Evolutionary conservation across 1,140 invertebrate genomes (phyloP), one percentile per base, ranked within the genome.

Genomic region (Phymorhynchus buccinoides): DNA sequence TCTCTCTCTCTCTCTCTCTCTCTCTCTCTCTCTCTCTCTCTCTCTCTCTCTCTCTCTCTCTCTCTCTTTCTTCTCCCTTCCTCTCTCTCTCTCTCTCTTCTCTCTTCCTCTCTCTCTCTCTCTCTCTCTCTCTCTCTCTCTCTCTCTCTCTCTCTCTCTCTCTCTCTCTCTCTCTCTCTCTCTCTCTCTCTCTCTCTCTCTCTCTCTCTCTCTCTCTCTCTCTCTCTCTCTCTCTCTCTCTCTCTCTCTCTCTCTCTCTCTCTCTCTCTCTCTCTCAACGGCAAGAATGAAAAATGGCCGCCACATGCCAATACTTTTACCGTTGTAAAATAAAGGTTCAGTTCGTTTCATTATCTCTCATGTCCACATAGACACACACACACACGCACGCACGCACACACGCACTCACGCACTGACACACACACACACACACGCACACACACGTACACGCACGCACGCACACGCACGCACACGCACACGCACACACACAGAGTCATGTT

Each of bases 181-280:
- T 79, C 77, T 37, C 77, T 79, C 77, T 37, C 77, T 79, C 77
- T 77, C 77, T 37, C 77, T 37, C 77, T 12, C 30, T 79, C 39
- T 79, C 77, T 79, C 77, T 79, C 77, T 79, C 77, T 32, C 39
- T 12, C 39, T 79, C 77, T 7, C 39, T 42, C 77, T 12, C 35
- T 41, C 7, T 79, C 77, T 79, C 27, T 79, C 35, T 79, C 35
- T 79, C 77, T 79, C 35, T 79, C 35, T 79, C 77, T 79, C 35
- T 37, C 35, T 79, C 30, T 41, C 27, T 37, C 35, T 79, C 39
- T 79, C 35, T 37, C 35, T 79, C 35, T 79, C 35, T 37, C 35
- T 79, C 77, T 79, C 35, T 48, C 18, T 48, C 44, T 48, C 18
- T 48, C 7, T 48, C 18, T 48, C 18, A 6, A 48, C 44, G 44